Evolutionary conservation across 2,113 vertebrate genomes (phyloP).

Genomic region (Stegastes partitus): DNA sequence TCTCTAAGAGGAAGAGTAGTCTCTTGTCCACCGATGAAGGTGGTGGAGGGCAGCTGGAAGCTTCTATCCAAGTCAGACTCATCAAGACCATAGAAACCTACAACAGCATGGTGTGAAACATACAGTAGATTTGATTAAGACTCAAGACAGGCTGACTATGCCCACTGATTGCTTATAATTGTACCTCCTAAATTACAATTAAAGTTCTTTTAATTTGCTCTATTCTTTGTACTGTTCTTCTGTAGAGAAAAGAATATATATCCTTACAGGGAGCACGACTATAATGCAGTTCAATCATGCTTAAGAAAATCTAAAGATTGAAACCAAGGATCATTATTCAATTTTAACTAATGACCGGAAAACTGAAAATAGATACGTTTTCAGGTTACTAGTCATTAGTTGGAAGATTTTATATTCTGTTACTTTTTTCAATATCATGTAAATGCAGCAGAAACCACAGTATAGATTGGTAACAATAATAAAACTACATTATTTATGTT

Average conservation of each 20-base stretch:
- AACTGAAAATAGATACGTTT: background rate
- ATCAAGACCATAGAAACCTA: constrained; percentile 91
- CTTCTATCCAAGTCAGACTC: constrained; percentile 92
- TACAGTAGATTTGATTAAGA: background rate
- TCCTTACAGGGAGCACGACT: background rate
- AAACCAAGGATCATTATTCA: background rate
- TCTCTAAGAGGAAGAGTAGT: constrained; percentile 90
- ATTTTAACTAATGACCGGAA: background rate
- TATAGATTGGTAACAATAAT: too few species aligned
- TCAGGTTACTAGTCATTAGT: background rate
- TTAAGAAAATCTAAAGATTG: background rate
- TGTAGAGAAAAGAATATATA: background rate
- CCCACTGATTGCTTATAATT: too few species aligned
- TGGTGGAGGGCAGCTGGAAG: constrained; percentile 92
- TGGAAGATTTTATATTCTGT: too few species aligned
- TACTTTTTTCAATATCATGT: too few species aligned
- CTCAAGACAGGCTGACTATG: too few species aligned
- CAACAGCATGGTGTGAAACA: constrained; percentile 10
- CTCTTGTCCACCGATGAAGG: constrained; percentile 92
- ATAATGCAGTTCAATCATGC: background rate
- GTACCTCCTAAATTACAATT: too few species aligned
- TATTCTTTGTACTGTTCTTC: background rate
- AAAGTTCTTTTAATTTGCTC: background rate
- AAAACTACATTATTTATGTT: too few species aligned
- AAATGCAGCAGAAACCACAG: too few species aligned